Evolutionary conservation across 2,113 vertebrate genomes (phyloP), one percentile per base, ranked within the genome.

Genomic region (Atherinomorus stipes): DNA sequence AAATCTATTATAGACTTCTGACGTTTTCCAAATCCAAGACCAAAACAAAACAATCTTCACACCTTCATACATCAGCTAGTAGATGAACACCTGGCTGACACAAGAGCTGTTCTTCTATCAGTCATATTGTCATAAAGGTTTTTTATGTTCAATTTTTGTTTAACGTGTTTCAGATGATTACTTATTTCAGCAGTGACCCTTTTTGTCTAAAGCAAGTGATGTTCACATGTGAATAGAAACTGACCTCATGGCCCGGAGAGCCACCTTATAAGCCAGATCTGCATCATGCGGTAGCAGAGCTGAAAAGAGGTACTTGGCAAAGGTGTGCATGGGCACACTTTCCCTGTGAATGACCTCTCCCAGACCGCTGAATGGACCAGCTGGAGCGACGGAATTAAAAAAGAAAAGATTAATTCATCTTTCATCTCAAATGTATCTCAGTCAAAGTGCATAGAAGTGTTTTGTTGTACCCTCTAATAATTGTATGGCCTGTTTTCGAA

Each of bases 311-410:
- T 98, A 99, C 93, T 99, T 99, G 84, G 98, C 96, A 82, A 98
- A 99, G 59, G 96, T 99, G 91, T 99, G 98, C 98, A 99, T 99
- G 80, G 98, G 98, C 26, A 99, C 96, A 0, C 97, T 99, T 87
- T 99, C 98, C 66, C 96, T 94, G 89, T 99, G 98, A 92, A 99
- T 96, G 84, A 99, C 95, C 91, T 99, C 98, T 42, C 98, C 98
- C 12, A 99, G 86, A 54, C 97, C 97, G 0, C 98, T 99, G 93
- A 99, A 99, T 1, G 98, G 98, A 71, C 98, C 98, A 62, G 97
- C 97, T 99, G 88, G 28, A 76, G 31, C 88, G 21, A 12, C 6
- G 49, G 16, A 75, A 25, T 28, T 12, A 58, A 13, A 50, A 16
- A 64, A 8, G 38, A 37, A 7, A 2, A 31, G 8, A 44, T 44